Evolutionary conservation across 2,113 vertebrate species (phyloP).

Genomic region (Turdus rufiventris): DNA sequence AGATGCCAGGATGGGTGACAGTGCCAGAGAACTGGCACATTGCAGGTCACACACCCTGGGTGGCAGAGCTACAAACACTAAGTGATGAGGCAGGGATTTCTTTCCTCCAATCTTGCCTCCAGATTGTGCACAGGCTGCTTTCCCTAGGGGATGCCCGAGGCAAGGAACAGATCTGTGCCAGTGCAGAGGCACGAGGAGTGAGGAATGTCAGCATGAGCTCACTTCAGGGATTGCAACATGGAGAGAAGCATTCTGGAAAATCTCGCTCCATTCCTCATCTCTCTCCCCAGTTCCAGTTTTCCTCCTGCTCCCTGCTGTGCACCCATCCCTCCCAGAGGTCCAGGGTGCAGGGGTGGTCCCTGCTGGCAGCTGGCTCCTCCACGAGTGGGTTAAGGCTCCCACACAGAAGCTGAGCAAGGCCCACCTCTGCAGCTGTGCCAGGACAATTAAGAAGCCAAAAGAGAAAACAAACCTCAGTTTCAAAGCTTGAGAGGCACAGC

Average conservation of each 20-base stretch:
- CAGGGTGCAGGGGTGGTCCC: background rate
- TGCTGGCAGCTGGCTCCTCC: background rate
- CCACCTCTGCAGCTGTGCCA: background rate
- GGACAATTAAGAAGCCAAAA: background rate
- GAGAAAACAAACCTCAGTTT: background rate
- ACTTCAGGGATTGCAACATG: background rate
- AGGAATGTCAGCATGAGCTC: background rate
- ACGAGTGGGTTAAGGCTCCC: fast-evolving
- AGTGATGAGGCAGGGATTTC: background rate
- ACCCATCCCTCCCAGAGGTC: fast-evolving
- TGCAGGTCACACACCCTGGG: background rate
- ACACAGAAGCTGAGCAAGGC: background rate
- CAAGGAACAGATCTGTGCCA: background rate
- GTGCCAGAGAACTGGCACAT: background rate
- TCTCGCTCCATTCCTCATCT: background rate
- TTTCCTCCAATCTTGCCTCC: background rate
- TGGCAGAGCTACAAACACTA: background rate
- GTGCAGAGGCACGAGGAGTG: background rate
- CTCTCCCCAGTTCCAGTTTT: background rate
- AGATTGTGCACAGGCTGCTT: background rate
- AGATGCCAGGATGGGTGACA: background rate
- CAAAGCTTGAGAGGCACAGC: background rate
- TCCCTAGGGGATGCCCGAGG: background rate
- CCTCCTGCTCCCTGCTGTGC: background rate
- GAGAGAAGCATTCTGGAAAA: background rate